Conservation (phyloP, 2,888 invertebrate species). For the Blastobasis lacticolella region DNA sequence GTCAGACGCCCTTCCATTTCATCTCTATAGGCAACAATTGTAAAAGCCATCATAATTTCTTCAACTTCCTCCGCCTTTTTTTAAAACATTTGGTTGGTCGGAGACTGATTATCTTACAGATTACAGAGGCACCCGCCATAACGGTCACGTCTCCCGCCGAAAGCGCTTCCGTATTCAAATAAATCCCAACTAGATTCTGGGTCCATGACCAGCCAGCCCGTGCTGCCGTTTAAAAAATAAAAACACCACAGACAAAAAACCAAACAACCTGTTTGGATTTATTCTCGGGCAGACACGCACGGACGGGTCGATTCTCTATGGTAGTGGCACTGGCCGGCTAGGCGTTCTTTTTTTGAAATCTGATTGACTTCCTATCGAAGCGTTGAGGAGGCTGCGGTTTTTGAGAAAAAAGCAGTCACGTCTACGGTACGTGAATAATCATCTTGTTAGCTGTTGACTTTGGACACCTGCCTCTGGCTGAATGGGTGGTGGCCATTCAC, state of each 20-base stretch:
- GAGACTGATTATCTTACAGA: too few relatives aligned
- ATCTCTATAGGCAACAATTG: too few relatives aligned
- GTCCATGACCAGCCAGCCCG: slow-evolving; percentile 22
- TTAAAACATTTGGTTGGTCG: too few relatives aligned
- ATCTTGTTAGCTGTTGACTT: slow-evolving; percentile 58
- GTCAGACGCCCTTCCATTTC: too few relatives aligned
- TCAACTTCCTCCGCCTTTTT: too few relatives aligned
- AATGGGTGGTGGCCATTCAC: background rate
- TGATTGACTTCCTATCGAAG: slow-evolving; percentile 20
- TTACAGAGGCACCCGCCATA: too few relatives aligned
- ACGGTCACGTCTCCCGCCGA: too few relatives aligned
- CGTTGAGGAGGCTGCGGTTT: slow-evolving; percentile 25
- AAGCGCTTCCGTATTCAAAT: too few relatives aligned
- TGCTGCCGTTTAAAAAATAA: slow-evolving; percentile 18
- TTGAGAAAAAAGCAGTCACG: slow-evolving; percentile 32
- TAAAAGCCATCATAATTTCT: too few relatives aligned
- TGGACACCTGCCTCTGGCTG: slow-evolving; percentile 22
- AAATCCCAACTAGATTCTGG: background rate
- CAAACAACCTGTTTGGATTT: slow-evolving; percentile 30
- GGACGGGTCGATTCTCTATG: slow-evolving; percentile 28
- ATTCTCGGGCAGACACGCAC: slow-evolving; percentile 25
- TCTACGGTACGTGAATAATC: slow-evolving; percentile 48
- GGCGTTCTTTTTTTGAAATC: slow-evolving; percentile 13
- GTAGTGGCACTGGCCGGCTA: slow-evolving; percentile 18
- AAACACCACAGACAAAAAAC: slow-evolving; percentile 19